A percentile compares a stretch with the other conserved stretches of the same genome.
These are phyloP conservation scores for Distichodus sexfasciatus DNA, from an alignment of 2,797 vertebrate species.

Conservation along the genomic window DNA sequence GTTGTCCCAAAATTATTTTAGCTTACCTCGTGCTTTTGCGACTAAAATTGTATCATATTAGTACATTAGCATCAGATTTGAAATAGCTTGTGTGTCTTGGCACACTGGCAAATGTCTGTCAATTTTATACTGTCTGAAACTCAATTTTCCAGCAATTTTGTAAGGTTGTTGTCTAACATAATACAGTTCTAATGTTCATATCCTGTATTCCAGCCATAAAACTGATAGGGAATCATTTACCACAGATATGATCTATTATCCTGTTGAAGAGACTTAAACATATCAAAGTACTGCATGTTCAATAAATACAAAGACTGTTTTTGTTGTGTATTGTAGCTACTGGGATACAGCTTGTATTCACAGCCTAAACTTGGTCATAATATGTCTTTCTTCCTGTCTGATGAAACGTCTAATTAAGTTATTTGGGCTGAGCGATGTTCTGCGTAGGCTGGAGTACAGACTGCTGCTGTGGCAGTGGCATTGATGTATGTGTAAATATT, in stretches of 20 bases:
- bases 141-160: no score
- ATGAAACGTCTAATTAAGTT: not conserved
- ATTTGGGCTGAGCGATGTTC: not conserved
- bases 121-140: no score
- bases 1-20: no score
- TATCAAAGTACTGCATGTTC: not conserved
- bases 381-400: not conserved
- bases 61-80: no score
- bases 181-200: no score
- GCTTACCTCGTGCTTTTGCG: no score
- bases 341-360: not conserved
- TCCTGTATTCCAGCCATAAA: no score
- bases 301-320: not conserved
- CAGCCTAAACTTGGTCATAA: not conserved
- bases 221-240: no score
- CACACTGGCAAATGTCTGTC: no score
- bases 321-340: not conserved
- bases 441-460: not conserved
- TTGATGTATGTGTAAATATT: not conserved
- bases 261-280: not conserved
- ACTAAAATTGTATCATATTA: no score
- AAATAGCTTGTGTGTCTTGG: no score
- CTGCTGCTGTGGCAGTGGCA: not conserved
- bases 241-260: not conserved
- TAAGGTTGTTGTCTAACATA: no score